Evolutionary conservation across 1,140 invertebrate species (phyloP).

Genomic region (Telenomus remus): DNA sequence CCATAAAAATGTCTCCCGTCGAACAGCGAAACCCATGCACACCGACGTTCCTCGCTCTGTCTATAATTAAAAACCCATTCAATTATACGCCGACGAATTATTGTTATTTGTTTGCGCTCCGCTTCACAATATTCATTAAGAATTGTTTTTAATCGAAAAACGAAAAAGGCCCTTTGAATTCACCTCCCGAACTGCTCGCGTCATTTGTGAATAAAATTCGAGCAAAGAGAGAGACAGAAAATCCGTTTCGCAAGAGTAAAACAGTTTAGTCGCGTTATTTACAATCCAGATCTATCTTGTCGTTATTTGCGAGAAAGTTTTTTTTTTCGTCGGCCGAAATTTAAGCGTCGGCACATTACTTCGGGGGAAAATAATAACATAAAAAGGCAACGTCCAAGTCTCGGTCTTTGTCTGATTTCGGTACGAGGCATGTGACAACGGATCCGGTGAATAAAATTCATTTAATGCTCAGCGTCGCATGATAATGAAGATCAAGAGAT

Average conservation of each 20-base stretch:
- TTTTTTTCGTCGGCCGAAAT: constrained; percentile 12
- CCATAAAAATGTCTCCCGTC: constrained; percentile 72
- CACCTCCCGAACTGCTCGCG: too few relatives aligned
- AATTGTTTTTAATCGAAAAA: too few relatives aligned
- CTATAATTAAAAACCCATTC: constrained; percentile 49
- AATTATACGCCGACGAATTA: constrained; percentile 27
- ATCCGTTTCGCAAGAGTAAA: too few relatives aligned
- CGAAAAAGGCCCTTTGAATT: too few relatives aligned
- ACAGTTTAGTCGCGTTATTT: constrained; percentile 8
- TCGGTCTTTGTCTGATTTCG: constrained; percentile 52
- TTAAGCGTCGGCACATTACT: too few relatives aligned
- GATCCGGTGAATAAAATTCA: constrained; percentile 56
- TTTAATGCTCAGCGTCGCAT: constrained; percentile 57
- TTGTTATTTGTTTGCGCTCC: constrained; percentile 6
- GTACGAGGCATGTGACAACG: constrained; percentile 56
- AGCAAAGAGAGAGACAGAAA: too few relatives aligned
- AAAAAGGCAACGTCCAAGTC: too few relatives aligned
- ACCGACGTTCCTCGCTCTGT: constrained; percentile 29
- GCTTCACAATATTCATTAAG: not conserved
- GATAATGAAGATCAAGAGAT: constrained; percentile 62
- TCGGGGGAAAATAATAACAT: too few relatives aligned
- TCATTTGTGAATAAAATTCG: too few relatives aligned
- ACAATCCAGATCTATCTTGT: constrained; percentile 36
- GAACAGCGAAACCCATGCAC: constrained; percentile 38
- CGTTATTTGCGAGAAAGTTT: constrained; percentile 40